Base-by-base conservation (phyloP, 1,140 invertebrate genomes). In the Scaptodrosophila lebanonensis region DNA sequence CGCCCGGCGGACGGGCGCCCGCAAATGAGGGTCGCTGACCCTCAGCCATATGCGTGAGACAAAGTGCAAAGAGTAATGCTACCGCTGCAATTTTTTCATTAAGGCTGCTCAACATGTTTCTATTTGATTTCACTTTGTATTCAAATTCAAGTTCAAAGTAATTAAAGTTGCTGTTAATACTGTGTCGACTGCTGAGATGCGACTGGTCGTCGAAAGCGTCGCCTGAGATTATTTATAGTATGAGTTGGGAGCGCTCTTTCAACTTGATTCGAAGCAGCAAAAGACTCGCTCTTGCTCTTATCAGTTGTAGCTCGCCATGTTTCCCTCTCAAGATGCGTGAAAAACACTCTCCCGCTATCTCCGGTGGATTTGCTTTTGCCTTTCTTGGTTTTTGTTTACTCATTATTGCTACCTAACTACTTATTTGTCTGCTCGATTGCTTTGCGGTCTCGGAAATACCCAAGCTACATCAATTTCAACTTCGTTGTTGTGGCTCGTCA, bases 11-110 rank as follows among this genome's bases (percentile, higher is more conserved):
- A n/a, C 85, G 66, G 6, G 39, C 25, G 4, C 86, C 86, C 0
- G 85, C 70, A 39, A 75, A 87, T 17, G 77, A 65, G 3, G 84
- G 76, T n/a, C 86, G 69, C 43, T 87, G 86, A 0, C 69, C 73
- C 51, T 30, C 57, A 9, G 47, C 20, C 29, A 59, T 11, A 40
- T 73, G 61, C 13, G 27, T 9, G 40, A 32, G 13, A 69, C 13
- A 30, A 51, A 9, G 7, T 66, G 30, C 20, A 67, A n/a, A n/a
- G n/a, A n/a, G n/a, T n/a, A n/a, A 9, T 29, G 27, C 27, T 29
- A 9, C 9, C 5, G 27, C 27, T 6, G 27, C 27, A 29, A 9
- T n/a, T n/a, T n/a, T n/a, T n/a, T n/a, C n/a, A n/a, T n/a, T n/a
- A n/a, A n/a, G n/a, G n/a, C n/a, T n/a, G n/a, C n/a, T 56, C 16